These are phyloP conservation scores for Bombus waltoni DNA, from an alignment of 1,140 invertebrate species.

Conservation along the genomic window DNA sequence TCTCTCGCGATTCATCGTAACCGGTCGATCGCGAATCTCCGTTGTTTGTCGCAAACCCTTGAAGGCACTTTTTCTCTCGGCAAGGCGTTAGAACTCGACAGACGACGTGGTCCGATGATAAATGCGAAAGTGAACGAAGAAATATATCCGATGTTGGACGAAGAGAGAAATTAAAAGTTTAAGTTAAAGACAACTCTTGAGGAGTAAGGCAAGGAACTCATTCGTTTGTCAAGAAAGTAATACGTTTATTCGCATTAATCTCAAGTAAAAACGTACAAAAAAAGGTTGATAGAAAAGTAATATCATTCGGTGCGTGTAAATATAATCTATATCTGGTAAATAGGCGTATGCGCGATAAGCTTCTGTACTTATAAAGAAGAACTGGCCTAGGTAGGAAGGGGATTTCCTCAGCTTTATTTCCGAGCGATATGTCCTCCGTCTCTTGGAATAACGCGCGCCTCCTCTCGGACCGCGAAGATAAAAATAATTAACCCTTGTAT, in stretches of 20 bases:
- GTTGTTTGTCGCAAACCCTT: background rate
- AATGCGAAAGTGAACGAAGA: background rate
- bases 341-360: slow-evolving; percentile 22
- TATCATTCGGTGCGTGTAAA: slow-evolving; percentile 24
- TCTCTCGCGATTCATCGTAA: background rate
- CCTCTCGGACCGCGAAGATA: slow-evolving; percentile 8
- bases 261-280: slow-evolving; percentile 53
- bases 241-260: slow-evolving; percentile 44
- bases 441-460: slow-evolving; percentile 18
- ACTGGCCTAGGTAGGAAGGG: slow-evolving; percentile 50
- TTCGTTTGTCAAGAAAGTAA: slow-evolving; percentile 19
- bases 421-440: slow-evolving; percentile 15
- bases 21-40: background rate
- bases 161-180: background rate
- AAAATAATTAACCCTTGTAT: slow-evolving; percentile 50
- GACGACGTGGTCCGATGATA: background rate
- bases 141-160: background rate
- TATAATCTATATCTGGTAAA: slow-evolving; percentile 30
- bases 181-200: background rate
- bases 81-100: background rate
- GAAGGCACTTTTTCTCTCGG: background rate
- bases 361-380: slow-evolving; percentile 23
- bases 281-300: slow-evolving; percentile 19
- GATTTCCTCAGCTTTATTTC: slow-evolving; percentile 15
- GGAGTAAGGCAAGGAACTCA: slow-evolving; percentile 30